Base-by-base conservation (phyloP, 2,113 vertebrate species). In the Meles meles region DNA sequence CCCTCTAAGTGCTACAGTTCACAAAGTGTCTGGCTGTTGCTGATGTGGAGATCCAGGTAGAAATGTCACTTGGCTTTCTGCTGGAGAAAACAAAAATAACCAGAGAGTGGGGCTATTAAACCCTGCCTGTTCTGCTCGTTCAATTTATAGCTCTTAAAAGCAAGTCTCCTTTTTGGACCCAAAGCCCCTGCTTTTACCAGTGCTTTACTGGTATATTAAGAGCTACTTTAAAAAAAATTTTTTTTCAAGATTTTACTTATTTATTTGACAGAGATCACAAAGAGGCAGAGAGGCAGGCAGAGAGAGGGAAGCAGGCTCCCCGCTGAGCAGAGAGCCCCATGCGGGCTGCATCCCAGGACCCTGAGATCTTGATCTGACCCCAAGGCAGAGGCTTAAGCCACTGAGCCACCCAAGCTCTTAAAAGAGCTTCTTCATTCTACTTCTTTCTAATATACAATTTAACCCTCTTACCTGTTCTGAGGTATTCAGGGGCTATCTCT, bases 11-110 rank as follows among this genome's bases (percentile, higher is more conserved):
- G 34, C 79, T 65, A 3, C 29, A 86, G 49, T 12, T 61, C 18
- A 42, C 49, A 61, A 14, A 55, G 18, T 76, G 69, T 55, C n/a
- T 83, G 61, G 42, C n/a, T 90, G 10, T 74, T 49, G 39, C 44
- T 47, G 63, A 69, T 6, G 12, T 67, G 23, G 31, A 63, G 65
- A 47, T 74, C 20, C 14, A 72, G 77, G 34, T 74, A 83, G n/a
- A 97, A 72, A 76, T 13, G 37, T 44, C 37, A n/a, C 37, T 91
- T 31, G 72, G 72, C 74, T 96, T 95, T 82, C 67, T 83, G 27
- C 14, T 59, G 72, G 87, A 93, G 71, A 88, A 87, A 97, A 59
- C 57, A 79, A 37, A 88, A 86, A 37, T 31, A 90, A 84, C 47
- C 27, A 47, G 89, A 93, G 23, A 55, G 6, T 29, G 21, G 21